Evolutionary conservation across 2,797 vertebrate genomes (phyloP).

Genomic region (Champsocephalus gunnari): DNA sequence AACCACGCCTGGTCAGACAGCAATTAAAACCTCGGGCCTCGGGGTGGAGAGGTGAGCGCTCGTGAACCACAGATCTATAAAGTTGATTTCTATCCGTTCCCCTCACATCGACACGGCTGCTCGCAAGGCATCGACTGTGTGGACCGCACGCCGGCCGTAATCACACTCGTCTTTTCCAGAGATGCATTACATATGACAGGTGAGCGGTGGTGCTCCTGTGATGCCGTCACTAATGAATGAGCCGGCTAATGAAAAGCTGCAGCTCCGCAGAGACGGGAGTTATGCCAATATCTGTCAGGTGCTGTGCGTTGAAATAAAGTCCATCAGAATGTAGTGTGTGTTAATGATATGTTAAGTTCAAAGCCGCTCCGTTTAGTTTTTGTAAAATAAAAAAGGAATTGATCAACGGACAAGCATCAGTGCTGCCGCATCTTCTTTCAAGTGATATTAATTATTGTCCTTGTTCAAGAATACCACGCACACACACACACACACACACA

Average conservation of each 20-base stretch:
- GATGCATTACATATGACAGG: constrained; percentile 65
- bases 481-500: not conserved
- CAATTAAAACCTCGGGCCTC: constrained; percentile 77
- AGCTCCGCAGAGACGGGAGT: constrained; percentile 11
- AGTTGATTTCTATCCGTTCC: constrained; percentile 79
- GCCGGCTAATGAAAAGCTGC: constrained; percentile 38
- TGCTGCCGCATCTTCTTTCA: not conserved
- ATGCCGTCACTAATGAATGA: constrained; percentile 62
- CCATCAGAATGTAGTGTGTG: not conserved
- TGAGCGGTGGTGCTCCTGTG: constrained; percentile 56
- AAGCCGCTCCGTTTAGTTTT: too few relatives aligned
- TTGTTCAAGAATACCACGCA: too few relatives aligned
- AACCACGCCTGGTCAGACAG: constrained; percentile 65
- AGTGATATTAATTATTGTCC: not conserved
- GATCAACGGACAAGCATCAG: not conserved
- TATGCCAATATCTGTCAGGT: constrained; percentile 8
- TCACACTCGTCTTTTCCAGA: constrained; percentile 70
- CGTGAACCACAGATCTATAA: constrained; percentile 83
- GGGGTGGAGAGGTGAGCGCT: constrained; percentile 39
- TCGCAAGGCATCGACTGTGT: constrained; percentile 61
- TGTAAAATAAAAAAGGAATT: constrained; percentile 4
- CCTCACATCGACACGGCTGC: constrained; percentile 66
- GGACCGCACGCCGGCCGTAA: constrained; percentile 64
- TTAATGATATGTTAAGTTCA: not conserved
- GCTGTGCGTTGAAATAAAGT: constrained; percentile 9